Evolutionary conservation across 2,113 vertebrate genomes (phyloP).

Genomic region (Grus americana): DNA sequence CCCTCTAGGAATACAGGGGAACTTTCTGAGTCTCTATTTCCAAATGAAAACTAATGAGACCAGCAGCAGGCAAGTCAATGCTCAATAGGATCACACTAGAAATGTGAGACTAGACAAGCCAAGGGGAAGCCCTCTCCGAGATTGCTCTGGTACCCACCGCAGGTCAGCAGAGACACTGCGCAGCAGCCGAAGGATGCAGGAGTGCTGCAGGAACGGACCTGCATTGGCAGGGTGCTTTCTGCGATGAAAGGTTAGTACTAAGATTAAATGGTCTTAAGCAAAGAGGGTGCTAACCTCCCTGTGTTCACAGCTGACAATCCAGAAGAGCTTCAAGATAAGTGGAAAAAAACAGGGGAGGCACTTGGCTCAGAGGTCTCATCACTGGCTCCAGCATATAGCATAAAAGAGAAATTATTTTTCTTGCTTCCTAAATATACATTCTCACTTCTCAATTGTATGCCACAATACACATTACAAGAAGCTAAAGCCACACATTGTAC

Average conservation of each 20-base stretch:
- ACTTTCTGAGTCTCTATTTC: conserved; percentile 9
- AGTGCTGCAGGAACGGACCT: background rate
- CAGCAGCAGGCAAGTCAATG: background rate
- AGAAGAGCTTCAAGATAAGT: conserved; percentile 54
- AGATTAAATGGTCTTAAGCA: conserved; percentile 60
- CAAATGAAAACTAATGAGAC: background rate
- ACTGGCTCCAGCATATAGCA: background rate
- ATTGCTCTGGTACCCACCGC: background rate
- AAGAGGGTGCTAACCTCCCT: conserved; percentile 56
- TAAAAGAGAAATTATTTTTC: background rate
- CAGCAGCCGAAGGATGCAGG: background rate
- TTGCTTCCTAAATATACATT: background rate
- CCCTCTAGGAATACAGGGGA: background rate
- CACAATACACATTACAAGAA: background rate
- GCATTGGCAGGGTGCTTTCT: background rate
- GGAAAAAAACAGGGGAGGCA: background rate
- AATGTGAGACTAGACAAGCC: background rate
- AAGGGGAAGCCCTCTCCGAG: background rate
- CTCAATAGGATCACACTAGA: background rate
- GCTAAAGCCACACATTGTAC: background rate
- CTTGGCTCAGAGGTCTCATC: background rate
- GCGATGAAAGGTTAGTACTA: background rate
- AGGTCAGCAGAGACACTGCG: background rate
- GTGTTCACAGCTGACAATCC: conserved; percentile 38
- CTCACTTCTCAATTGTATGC: background rate